Conservation (phyloP, 2,797 vertebrate genomes). For the Halcyon chelicuti region DNA sequence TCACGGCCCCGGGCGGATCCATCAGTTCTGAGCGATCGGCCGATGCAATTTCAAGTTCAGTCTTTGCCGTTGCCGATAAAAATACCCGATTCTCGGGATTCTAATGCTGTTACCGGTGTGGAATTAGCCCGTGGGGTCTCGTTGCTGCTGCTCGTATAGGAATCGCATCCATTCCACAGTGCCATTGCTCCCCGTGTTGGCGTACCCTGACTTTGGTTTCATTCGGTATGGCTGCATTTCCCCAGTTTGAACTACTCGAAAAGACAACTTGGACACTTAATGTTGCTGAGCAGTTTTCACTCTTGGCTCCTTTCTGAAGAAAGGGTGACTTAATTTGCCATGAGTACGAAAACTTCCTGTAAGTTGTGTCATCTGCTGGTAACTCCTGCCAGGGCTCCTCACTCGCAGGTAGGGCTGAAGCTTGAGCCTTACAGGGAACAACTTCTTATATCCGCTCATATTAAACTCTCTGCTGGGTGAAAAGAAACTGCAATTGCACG, state of each 20-base stretch:
- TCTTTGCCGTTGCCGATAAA: neutral
- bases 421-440: neutral
- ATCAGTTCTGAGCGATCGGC: neutral
- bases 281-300: neutral
- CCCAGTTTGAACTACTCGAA: neutral
- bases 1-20: neutral
- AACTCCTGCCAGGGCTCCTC: neutral
- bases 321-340: neutral
- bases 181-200: neutral
- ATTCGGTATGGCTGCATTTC: neutral
- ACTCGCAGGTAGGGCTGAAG: accelerated
- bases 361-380: neutral
- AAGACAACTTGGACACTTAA: neutral
- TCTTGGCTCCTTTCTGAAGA: neutral
- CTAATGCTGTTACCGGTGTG: neutral
- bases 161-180: slow-evolving; percentile 55
- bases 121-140: neutral
- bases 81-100: neutral
- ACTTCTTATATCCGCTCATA: neutral
- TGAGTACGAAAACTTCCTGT: neutral
- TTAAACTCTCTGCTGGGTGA: neutral
- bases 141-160: slow-evolving; percentile 75
- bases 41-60: neutral
- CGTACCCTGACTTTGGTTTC: neutral
- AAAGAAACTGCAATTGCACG: neutral